Evolutionary conservation across 2,888 invertebrate genomes (phyloP).

Genomic region (Argynnis bischoffii): DNA sequence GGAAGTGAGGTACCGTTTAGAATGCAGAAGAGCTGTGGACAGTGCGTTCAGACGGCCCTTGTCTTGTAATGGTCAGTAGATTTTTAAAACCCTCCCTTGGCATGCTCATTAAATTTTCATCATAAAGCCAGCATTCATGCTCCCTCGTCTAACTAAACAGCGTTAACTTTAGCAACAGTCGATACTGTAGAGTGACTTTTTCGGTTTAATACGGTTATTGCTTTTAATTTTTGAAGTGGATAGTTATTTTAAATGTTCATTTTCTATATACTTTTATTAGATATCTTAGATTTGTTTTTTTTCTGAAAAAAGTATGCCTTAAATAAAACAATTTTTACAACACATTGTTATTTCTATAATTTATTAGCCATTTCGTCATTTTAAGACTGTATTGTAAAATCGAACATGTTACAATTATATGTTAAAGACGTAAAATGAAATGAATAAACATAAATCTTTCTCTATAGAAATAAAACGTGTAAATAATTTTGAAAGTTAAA

Average conservation of each 20-base stretch:
- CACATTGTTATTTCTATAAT: too few species aligned
- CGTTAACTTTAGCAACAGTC: conserved; percentile 38
- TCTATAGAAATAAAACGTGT: not conserved
- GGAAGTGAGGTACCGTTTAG: conserved; percentile 34
- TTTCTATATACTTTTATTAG: not conserved
- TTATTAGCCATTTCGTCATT: too few species aligned
- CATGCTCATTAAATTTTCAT: conserved; percentile 75
- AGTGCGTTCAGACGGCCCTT: conserved; percentile 63
- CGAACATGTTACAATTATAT: too few species aligned
- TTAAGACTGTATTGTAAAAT: too few species aligned
- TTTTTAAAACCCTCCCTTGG: conserved; percentile 57
- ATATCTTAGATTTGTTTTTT: too few species aligned
- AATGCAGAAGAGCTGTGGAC: conserved; percentile 50
- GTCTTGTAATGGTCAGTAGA: conserved; percentile 72
- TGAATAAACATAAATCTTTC: not conserved
- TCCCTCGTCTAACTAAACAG: conserved; percentile 55
- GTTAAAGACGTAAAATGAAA: not conserved
- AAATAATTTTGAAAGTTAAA: not conserved
- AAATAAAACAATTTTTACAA: too few species aligned
- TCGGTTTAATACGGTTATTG: conserved; percentile 9
- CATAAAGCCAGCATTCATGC: conserved; percentile 63
- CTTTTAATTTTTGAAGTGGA: conserved; percentile 1
- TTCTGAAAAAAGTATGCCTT: too few species aligned
- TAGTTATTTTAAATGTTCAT: not conserved
- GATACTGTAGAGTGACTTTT: conserved; percentile 22